Evolutionary conservation across 2,888 invertebrate genomes (phyloP).

Genomic region (Protodeltote pygarga): DNA sequence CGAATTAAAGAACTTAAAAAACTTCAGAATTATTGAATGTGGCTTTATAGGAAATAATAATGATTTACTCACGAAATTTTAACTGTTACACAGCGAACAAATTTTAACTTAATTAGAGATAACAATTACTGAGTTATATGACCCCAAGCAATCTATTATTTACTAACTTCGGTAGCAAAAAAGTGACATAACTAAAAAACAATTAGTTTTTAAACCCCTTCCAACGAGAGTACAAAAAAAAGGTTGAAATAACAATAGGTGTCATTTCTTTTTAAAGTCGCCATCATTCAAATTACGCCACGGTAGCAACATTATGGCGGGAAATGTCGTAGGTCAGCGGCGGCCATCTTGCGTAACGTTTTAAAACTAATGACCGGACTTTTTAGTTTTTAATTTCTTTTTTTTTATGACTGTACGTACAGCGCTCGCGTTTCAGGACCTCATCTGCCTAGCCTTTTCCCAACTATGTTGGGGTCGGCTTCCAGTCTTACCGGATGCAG

Average conservation of each 20-base stretch:
- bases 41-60: too few species aligned
- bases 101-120: slow-evolving; percentile 21
- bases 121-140: slow-evolving; percentile 18
- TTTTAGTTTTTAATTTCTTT: slow-evolving; percentile 20
- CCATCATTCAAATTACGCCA: slow-evolving; percentile 21
- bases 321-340: slow-evolving; percentile 44
- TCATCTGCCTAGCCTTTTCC: too few species aligned
- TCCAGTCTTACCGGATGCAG: too few species aligned
- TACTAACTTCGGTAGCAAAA: slow-evolving; percentile 1
- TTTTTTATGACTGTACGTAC: slow-evolving; percentile 21
- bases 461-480: too few species aligned
- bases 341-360: slow-evolving; percentile 30
- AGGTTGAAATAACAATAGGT: slow-evolving; percentile 9
- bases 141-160: slow-evolving; percentile 4
- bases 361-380: slow-evolving; percentile 13
- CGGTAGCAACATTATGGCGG: slow-evolving; percentile 29
- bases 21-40: too few species aligned
- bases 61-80: too few species aligned
- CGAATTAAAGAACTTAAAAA: too few species aligned
- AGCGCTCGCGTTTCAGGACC: not conserved
- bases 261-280: not conserved
- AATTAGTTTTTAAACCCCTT: slow-evolving; percentile 1
- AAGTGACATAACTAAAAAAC: slow-evolving; percentile 8
- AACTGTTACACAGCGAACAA: too few species aligned
- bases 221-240: slow-evolving; percentile 8